phyloP scores from a whole-genome alignment of 2,888 invertebrate species.

The Drosophila neutralis region DNA sequence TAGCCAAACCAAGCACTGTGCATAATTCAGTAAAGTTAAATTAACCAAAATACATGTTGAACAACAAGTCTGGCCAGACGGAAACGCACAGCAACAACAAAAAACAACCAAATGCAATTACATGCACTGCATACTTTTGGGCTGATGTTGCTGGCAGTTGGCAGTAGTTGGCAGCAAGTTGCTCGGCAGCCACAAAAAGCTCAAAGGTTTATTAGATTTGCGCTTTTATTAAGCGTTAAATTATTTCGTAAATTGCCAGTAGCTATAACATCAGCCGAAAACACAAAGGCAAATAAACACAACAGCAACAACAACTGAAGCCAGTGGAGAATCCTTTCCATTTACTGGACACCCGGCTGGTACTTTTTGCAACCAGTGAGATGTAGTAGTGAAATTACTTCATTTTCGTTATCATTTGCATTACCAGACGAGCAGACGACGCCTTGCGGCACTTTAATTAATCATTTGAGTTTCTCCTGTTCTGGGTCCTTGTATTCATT shows the following conservation, averaged over 20 bases:
- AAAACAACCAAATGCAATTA: constrained; percentile 71
- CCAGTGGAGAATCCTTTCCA: constrained; percentile 1
- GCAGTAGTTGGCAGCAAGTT: constrained; percentile 49
- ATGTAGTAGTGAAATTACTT: constrained; percentile 54
- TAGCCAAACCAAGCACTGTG: constrained; percentile 48
- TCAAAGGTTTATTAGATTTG: constrained; percentile 80
- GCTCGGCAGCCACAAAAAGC: constrained; percentile 71
- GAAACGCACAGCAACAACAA: constrained; percentile 46
- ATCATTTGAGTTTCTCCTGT: constrained; percentile 68
- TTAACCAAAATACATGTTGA: constrained; percentile 78
- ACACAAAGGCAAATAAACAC: constrained; percentile 70
- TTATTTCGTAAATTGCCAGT: constrained; percentile 78
- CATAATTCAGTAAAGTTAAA: constrained; percentile 81
- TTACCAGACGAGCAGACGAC: constrained; percentile 46
- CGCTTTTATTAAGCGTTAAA: constrained; percentile 79
- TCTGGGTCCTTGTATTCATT: constrained; percentile 11
- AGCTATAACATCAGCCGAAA: constrained; percentile 52
- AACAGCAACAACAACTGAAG: constrained; percentile 18
- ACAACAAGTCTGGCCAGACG: constrained; percentile 61
- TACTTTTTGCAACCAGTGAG: constrained; percentile 2
- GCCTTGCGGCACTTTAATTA: constrained; percentile 76
- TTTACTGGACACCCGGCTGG: not conserved
- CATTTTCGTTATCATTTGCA: constrained; percentile 78
- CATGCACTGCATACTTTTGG: constrained; percentile 72
- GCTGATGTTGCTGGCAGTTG: constrained; percentile 24